A percentile compares a stretch with the other conserved stretches of the same genome.
Evolutionary conservation across 2,797 vertebrate species (phyloP).

Genomic region (Pseudochaenichthys georgianus): DNA sequence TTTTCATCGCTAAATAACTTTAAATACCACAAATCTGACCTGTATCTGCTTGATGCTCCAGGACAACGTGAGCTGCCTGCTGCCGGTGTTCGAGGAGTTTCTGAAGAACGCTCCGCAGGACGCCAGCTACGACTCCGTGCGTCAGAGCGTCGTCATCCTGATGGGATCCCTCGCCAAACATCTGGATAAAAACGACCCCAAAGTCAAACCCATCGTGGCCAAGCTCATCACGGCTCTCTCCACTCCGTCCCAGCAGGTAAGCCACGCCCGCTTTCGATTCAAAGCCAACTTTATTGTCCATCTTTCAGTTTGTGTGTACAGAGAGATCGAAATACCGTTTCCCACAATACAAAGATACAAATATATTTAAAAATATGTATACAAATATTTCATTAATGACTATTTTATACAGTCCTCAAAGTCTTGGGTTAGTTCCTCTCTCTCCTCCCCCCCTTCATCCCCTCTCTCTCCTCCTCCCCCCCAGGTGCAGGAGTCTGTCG

Average conservation of each 20-base stretch:
- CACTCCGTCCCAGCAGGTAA: conserved; percentile 97
- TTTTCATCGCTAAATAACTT: too few species aligned
- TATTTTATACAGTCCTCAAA: too few species aligned
- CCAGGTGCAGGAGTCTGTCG: conserved; percentile 98
- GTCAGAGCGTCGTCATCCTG: conserved; percentile 98
- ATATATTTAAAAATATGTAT: too few species aligned
- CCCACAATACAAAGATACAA: too few species aligned
- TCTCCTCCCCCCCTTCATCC: too few species aligned
- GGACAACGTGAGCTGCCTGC: conserved; percentile 95
- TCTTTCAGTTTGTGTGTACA: too few species aligned
- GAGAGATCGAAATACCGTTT: too few species aligned
- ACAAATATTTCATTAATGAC: too few species aligned
- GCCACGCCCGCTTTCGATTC: not conserved
- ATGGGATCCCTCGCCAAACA: conserved; percentile 99
- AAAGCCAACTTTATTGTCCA: too few species aligned
- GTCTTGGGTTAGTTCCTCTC: too few species aligned
- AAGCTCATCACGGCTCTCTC: conserved; percentile 97
- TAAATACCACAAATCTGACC: not conserved
- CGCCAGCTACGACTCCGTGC: conserved; percentile 96
- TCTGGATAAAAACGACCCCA: conserved; percentile 97
- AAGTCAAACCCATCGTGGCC: conserved; percentile 98
- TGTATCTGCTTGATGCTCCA: conserved; percentile 56
- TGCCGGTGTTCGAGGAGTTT: conserved; percentile 98
- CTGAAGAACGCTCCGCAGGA: conserved; percentile 96
- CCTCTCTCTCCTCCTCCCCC: not conserved